Percentiles rank a stretch among this genome's conserved stretches.
These are phyloP conservation scores for Clarias magur DNA, from an alignment of 2,113 vertebrate species.

Conservation along the genomic window DNA sequence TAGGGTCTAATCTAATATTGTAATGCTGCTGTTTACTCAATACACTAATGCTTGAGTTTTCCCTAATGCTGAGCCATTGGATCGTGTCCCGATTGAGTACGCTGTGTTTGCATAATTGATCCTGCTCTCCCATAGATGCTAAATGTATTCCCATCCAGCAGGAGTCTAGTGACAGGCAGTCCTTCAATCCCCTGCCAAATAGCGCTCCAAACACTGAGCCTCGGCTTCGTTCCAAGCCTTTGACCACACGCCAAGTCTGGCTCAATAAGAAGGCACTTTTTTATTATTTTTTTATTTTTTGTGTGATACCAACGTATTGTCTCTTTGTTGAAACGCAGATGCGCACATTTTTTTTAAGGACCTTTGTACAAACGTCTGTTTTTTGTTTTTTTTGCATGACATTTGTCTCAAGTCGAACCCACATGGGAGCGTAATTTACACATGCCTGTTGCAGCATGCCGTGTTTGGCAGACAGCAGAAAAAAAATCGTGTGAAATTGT, in stretches of 20 bases:
- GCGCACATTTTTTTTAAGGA: not conserved
- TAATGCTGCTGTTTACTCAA: conserved; percentile 54
- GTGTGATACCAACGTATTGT: conserved; percentile 46
- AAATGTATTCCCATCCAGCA: conserved; percentile 52
- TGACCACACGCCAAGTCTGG: conserved; percentile 54
- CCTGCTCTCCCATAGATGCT: conserved; percentile 28
- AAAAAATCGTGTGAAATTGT: not conserved
- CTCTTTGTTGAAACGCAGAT: conserved; percentile 20
- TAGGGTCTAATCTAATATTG: conserved; percentile 58
- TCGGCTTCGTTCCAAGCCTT: conserved; percentile 47
- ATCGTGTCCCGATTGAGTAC: conserved; percentile 52
- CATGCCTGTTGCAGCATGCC: not conserved
- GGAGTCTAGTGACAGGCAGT: conserved; percentile 44
- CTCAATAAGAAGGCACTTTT: conserved; percentile 22
- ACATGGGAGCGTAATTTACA: not conserved
- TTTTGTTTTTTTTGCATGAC: not conserved
- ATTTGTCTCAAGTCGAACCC: not conserved
- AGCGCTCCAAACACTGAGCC: conserved; percentile 43
- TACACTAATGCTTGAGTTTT: conserved; percentile 60
- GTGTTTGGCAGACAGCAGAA: not conserved
- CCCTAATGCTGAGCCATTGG: conserved; percentile 50
- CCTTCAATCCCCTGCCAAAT: conserved; percentile 42
- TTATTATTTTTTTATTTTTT: not conserved
- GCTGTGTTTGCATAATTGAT: conserved; percentile 66
- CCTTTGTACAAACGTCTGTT: not conserved